phyloP scores from a whole-genome alignment of 2,888 invertebrate species.

The Spodoptera exigua region DNA sequence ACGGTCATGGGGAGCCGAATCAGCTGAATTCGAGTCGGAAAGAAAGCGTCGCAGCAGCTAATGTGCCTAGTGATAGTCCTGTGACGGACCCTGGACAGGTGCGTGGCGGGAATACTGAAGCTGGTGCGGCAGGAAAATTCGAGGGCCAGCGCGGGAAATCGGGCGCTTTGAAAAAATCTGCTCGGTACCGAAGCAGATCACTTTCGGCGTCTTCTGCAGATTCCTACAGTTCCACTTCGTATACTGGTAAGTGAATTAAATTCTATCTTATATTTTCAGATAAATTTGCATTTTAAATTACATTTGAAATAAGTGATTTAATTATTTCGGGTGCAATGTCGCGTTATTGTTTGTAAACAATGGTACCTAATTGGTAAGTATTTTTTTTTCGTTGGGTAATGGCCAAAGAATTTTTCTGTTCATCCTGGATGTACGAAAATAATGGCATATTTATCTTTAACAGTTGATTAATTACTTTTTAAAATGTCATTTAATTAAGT shows the following conservation, averaged over 20 bases:
- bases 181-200: conserved; percentile 96
- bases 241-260: conserved; percentile 85
- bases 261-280: not conserved
- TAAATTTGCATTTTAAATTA: not conserved
- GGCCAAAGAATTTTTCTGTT: conserved; percentile 32
- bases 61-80: conserved; percentile 92
- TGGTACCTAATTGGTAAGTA: conserved; percentile 14
- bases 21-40: conserved; percentile 74
- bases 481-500: no score
- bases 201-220: conserved; percentile 98
- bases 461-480: no score
- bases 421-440: conserved; percentile 12
- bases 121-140: conserved; percentile 79
- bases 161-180: conserved; percentile 95
- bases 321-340: no score
- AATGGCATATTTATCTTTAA: not conserved
- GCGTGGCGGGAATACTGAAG: conserved; percentile 77
- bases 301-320: not conserved
- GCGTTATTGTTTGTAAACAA: conserved; percentile 47
- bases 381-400: conserved; percentile 10
- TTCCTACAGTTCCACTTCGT: conserved; percentile 96
- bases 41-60: conserved; percentile 81
- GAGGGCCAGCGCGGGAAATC: conserved; percentile 88
- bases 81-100: conserved; percentile 93
- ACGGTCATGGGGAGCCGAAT: conserved; percentile 79